These are phyloP conservation scores for Acleris cristana DNA, from an alignment of 2,888 invertebrate genomes.

Conservation along the genomic window DNA sequence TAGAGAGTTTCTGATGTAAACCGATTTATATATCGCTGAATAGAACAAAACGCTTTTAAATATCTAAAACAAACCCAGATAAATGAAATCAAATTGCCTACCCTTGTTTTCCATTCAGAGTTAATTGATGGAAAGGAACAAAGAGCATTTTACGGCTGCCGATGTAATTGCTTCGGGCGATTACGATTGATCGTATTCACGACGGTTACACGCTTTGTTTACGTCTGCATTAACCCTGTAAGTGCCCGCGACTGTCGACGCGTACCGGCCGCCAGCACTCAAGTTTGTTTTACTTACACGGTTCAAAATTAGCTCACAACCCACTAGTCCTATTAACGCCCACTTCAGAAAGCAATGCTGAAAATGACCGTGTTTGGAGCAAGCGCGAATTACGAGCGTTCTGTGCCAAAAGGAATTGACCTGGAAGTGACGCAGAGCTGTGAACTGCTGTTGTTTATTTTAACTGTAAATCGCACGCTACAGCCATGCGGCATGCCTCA, in stretches of 20 bases:
- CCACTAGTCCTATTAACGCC: background rate
- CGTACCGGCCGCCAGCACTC: conserved; percentile 2
- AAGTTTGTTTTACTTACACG: background rate
- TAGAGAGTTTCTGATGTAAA: background rate
- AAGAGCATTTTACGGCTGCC: conserved; percentile 37
- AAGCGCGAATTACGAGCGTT: background rate
- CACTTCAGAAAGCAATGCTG: background rate
- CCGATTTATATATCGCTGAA: background rate
- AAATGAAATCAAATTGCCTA: conserved; percentile 32
- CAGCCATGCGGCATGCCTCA: background rate
- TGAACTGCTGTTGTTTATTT: conserved; percentile 12
- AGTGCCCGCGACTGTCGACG: background rate
- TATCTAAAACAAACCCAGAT: conserved; percentile 13
- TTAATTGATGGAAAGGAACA: conserved; percentile 38
- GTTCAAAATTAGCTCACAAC: background rate
- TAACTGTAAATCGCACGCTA: conserved; percentile 2
- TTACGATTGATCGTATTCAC: conserved; percentile 36
- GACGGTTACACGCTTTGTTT: conserved; percentile 29
- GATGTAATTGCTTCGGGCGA: conserved; percentile 34
- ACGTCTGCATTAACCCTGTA: conserved; percentile 25
- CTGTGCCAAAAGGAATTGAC: background rate
- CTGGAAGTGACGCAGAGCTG: conserved; percentile 10
- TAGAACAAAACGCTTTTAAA: background rate
- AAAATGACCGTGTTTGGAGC: conserved; percentile 3
- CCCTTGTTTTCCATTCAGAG: conserved; percentile 34